Evolutionary conservation across 2,888 invertebrate genomes (phyloP), one percentile per base, ranked within the genome.

Genomic region (Atrina japonica): DNA sequence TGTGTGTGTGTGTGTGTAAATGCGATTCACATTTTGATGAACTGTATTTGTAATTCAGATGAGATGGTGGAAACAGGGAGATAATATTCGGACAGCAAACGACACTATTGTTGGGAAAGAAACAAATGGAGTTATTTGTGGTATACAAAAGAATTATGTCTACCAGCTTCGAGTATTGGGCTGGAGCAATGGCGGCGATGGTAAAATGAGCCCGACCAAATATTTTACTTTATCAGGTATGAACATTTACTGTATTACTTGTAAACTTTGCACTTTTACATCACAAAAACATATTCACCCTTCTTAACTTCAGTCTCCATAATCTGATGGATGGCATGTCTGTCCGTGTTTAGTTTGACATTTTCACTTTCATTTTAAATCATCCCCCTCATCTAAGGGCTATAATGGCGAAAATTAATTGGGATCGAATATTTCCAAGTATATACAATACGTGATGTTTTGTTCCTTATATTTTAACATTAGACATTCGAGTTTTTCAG

Each of bases 131-230:
- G 94, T 94, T 82, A 95, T 98, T 3, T 91, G 91, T 7, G 89
- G 93, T 82, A 92, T 97, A 21, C 93, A 94, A 6, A 95, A 95
- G 0, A 96, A 96, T 63, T 96, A 96, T 91, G 93, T 94, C 0
- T 98, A 98, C 89, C 94, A 95, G 86, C 93, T 98, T 90, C 93
- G 98, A 86, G 97, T 98, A 1, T 92, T 98, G 29, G 98, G 96
- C 0, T 97, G 94, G 91, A 97, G 97, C 63, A 95, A 96, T 83
- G 98, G 98, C 11, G 98, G 98, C 0, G 97, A 98, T 88, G 98
- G 98, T 0, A 93, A 97, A 65, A 97, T 97, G 97, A 97, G 97
- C 68, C 97, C 97, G 0, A 94, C 96, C 1, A 93, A 95, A 78
- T 94, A 94, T 77, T 97, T 98, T 81, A 89, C 88, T 65, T 49